phyloP scores from a whole-genome alignment of 2,888 invertebrate genomes.

The Ischnura elegans region DNA sequence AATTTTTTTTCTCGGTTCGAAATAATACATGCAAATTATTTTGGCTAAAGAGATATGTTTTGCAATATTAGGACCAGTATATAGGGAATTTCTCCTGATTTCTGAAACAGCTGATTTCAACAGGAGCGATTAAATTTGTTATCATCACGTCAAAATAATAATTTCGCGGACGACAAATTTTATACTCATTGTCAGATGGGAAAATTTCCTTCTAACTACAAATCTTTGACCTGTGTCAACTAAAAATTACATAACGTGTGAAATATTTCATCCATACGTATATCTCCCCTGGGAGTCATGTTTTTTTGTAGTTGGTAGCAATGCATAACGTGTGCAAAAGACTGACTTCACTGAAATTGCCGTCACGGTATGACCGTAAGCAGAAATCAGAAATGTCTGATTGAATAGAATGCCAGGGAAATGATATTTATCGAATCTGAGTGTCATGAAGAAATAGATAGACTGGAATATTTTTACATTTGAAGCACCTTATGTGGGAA shows the following conservation, averaged over 20 bases:
- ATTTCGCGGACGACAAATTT: not conserved
- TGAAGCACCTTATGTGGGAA: not conserved
- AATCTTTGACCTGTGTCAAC: not conserved
- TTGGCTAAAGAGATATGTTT: too few relatives aligned
- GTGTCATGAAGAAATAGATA: not conserved
- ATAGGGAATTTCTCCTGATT: too few relatives aligned
- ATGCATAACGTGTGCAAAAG: not conserved
- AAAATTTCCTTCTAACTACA: too few relatives aligned
- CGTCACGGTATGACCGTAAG: slow-evolving; percentile 22
- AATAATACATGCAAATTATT: too few relatives aligned
- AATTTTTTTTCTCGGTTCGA: too few relatives aligned
- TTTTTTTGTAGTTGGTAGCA: not conserved
- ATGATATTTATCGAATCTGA: not conserved
- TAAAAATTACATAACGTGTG: not conserved
- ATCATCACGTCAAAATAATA: too few relatives aligned
- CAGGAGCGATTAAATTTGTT: too few relatives aligned
- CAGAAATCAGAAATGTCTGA: slow-evolving; percentile 11
- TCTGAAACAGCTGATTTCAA: too few relatives aligned
- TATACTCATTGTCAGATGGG: too few relatives aligned
- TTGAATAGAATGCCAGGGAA: not conserved
- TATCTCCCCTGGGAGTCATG: not conserved
- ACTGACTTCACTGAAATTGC: slow-evolving; percentile 2
- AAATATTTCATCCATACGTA: too few relatives aligned
- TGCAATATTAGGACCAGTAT: too few relatives aligned
- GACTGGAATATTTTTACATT: not conserved